Evolutionary conservation across 1,140 invertebrate genomes (phyloP).

Genomic region (Acyrthosiphon pisum): DNA sequence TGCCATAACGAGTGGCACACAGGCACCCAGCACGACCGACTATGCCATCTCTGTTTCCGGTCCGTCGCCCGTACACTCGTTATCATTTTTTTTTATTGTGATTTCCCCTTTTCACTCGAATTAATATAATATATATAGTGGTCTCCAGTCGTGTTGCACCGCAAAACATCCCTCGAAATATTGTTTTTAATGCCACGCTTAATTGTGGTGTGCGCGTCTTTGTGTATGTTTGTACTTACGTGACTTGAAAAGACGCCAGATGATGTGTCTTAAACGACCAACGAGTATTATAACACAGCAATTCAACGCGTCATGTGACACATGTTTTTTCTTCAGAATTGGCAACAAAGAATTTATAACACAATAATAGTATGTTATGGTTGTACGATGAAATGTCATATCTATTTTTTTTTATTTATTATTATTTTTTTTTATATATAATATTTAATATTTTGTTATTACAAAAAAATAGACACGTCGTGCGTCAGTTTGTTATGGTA

Average conservation of each 20-base stretch:
- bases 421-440: background rate
- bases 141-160: background rate
- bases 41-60: slow-evolving; percentile 28
- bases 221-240: background rate
- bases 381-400: background rate
- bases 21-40: background rate
- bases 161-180: slow-evolving; percentile 14
- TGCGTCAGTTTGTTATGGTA: background rate
- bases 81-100: slow-evolving; percentile 13
- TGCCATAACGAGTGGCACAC: slow-evolving; percentile 31
- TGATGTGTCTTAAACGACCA: background rate
- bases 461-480: background rate
- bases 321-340: background rate
- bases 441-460: background rate
- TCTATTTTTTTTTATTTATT: background rate
- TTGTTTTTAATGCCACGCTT: slow-evolving; percentile 25
- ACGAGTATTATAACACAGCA: background rate
- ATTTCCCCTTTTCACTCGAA: slow-evolving; percentile 31
- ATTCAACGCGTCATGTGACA: background rate
- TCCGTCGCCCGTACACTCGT: slow-evolving; percentile 15
- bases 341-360: background rate
- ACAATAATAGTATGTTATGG: background rate
- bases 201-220: background rate
- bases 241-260: slow-evolving; percentile 7
- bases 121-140: background rate